Base-by-base conservation (phyloP, 1,140 invertebrate genomes). In the Bombus affinis region DNA sequence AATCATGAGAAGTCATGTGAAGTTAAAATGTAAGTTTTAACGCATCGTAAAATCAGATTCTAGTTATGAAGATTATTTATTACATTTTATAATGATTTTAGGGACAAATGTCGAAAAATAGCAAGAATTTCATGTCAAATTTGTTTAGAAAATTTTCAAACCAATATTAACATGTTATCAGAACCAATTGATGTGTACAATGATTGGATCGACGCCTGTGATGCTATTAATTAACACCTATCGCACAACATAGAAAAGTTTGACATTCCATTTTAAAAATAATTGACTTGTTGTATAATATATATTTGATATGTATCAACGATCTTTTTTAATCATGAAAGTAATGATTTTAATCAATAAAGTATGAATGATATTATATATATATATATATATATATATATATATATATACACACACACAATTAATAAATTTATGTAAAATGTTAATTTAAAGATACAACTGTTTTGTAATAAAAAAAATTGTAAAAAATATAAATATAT, bases 1-100 rank as follows among this genome's bases (percentile, higher is more conserved):
- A 99, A 99, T 95, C 99, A 99, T 93, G 99, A 99, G 94, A 98
- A 98, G 91, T 99, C 98, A 2, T 99, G 99, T 96, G 98, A 99
- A 96, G 99, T 99, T 3, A 99, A 98, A 22, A 53, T 99, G 98
- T 99, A 96, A 96, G 97, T 96, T 74, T 68, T 89, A 28, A 15
- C 28, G 1, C 15, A 37, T 47, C 9, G 10, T 62, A n/a, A 9
- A n/a, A 32, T 65, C 35, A 10, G 25, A 22, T 10, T 53, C 18
- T 32, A 1, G 1, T 68, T 2, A n/a, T 18, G 18, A 39, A 15
- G 18, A 32, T 87, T 75, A 73, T 78, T 87, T 53, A 18, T 22
- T 53, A 83, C 90, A 71, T 91, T 97, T 83, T 94, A 83, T 75
- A 87, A 86, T 92, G 65, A 89, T 97, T 97, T 83, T 94, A 99